Percentiles rank a stretch among this genome's conserved stretches.
These are phyloP conservation scores for Monopterus albus DNA, from an alignment of 2,113 vertebrate species.

Conservation along the genomic window DNA sequence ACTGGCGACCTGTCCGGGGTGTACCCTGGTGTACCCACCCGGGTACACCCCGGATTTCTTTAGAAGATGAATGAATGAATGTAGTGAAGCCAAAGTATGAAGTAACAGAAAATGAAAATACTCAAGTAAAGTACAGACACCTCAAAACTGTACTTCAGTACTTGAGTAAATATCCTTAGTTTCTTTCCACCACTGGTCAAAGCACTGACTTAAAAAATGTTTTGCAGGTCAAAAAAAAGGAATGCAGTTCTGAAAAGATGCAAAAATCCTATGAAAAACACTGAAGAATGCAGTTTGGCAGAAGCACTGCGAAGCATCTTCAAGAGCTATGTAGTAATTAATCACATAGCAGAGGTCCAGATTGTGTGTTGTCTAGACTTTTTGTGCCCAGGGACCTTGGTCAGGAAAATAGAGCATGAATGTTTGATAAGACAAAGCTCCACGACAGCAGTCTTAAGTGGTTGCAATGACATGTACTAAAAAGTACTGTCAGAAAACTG, in stretches of 20 bases:
- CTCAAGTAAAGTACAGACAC: no score
- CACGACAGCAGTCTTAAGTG: neutral
- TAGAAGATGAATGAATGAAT: no score
- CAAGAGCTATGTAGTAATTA: slow-evolving; percentile 31
- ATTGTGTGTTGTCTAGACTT: slow-evolving; percentile 55
- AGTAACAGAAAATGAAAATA: no score
- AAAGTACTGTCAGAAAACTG: slow-evolving; percentile 18
- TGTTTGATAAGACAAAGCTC: slow-evolving; percentile 56
- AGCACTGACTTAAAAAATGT: no score
- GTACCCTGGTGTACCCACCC: no score
- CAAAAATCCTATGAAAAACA: neutral
- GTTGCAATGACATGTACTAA: neutral
- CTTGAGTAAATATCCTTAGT: no score
- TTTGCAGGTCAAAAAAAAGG: neutral
- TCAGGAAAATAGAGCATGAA: slow-evolving; percentile 52
- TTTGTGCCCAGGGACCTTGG: slow-evolving; percentile 27
- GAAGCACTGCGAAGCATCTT: neutral
- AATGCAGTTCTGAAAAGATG: neutral
- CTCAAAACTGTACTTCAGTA: no score
- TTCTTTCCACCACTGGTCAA: no score
- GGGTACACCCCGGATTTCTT: no score
- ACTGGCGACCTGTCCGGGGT: no score
- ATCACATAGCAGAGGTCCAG: slow-evolving; percentile 4
- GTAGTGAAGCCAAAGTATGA: no score
- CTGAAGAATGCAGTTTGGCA: no score